A percentile compares a stretch with the other conserved stretches of the same genome.
These are phyloP conservation scores for Synergus japonicus DNA, from an alignment of 2,888 invertebrate species.

Conservation along the genomic window DNA sequence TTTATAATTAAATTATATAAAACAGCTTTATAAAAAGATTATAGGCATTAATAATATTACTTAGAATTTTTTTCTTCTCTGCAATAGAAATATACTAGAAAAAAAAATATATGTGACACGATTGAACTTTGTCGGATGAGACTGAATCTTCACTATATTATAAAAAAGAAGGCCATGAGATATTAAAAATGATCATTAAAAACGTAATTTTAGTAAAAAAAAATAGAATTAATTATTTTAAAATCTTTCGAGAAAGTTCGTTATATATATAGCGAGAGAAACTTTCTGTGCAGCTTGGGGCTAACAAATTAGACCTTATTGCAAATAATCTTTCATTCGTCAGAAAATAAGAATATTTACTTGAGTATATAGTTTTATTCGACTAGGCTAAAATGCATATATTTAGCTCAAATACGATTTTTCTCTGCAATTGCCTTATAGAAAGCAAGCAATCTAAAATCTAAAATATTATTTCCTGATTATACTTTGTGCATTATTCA, in stretches of 20 bases:
- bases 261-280: neutral
- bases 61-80: neutral
- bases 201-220: neutral
- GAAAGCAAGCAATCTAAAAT: constrained; percentile 16
- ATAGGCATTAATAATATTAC: neutral
- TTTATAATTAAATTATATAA: neutral
- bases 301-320: neutral
- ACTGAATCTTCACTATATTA: too few species aligned
- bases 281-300: neutral
- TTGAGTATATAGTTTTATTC: neutral
- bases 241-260: neutral
- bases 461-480: neutral
- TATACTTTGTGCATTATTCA: constrained; percentile 19
- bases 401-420: neutral
- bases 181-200: neutral
- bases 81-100: constrained; percentile 1
- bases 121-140: too few species aligned
- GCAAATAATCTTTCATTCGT: neutral
- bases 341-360: neutral
- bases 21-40: neutral
- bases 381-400: neutral
- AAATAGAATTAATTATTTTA: neutral
- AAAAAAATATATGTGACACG: too few species aligned
- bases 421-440: neutral
- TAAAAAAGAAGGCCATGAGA: too few species aligned